Evolutionary conservation across 1,140 invertebrate genomes (phyloP).

Genomic region (Octopus bimaculoides): DNA sequence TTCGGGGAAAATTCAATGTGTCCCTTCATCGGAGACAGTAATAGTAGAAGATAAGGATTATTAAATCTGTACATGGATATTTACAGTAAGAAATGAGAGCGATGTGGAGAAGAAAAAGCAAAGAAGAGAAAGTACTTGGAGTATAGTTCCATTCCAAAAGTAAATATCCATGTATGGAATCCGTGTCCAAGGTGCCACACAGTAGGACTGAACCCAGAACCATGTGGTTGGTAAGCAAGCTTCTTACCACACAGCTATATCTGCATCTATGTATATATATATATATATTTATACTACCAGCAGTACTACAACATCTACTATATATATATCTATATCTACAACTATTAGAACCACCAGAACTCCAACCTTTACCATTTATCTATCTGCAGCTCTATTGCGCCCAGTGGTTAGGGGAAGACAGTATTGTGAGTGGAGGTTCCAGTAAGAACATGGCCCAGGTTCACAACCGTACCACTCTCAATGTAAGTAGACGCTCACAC

Average conservation of each 20-base stretch:
- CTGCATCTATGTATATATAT: neutral
- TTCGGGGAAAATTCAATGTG: too few species aligned
- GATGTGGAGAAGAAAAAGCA: too few species aligned
- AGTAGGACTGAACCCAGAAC: neutral
- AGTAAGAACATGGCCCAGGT: slow-evolving; percentile 51
- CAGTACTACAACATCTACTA: neutral
- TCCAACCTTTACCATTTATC: neutral
- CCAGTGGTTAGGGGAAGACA: slow-evolving; percentile 55
- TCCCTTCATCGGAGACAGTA: too few species aligned
- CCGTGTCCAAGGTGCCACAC: too few species aligned
- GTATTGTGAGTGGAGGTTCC: slow-evolving; percentile 53
- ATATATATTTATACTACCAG: neutral
- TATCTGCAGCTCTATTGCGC: slow-evolving; percentile 49
- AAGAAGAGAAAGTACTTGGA: too few species aligned
- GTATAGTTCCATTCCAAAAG: too few species aligned
- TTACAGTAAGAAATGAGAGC: too few species aligned
- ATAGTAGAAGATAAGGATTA: too few species aligned
- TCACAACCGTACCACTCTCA: slow-evolving; percentile 54
- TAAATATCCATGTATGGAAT: too few species aligned
- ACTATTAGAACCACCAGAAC: neutral
- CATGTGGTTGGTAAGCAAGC: neutral
- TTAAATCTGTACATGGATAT: too few species aligned
- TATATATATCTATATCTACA: neutral
- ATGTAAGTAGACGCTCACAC: slow-evolving; percentile 53
- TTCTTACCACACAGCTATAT: neutral